phyloP scores from a whole-genome alignment of 1,140 invertebrate species.

The Penaeus indicus region DNA sequence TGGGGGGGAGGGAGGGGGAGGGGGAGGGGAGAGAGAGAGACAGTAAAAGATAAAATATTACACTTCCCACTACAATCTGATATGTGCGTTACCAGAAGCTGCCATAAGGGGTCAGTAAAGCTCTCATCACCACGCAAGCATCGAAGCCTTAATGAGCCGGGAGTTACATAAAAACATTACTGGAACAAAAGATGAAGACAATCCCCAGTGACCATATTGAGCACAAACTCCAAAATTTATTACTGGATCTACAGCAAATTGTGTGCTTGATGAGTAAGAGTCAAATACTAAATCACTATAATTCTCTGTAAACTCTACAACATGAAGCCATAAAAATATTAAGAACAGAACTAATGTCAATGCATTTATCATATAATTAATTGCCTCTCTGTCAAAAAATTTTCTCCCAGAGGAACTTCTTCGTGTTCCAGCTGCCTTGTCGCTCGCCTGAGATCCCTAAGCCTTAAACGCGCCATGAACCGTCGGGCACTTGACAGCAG shows the following conservation, averaged over 20 bases:
- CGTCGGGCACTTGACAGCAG: too few species aligned
- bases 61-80: slow-evolving; percentile 50
- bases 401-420: slow-evolving; percentile 3
- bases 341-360: slow-evolving; percentile 46
- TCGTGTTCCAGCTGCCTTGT: slow-evolving; percentile 2
- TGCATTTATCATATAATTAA: slow-evolving; percentile 37
- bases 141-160: slow-evolving; percentile 38
- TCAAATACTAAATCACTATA: slow-evolving; percentile 43
- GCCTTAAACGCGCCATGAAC: too few species aligned
- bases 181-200: slow-evolving; percentile 12
- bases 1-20: background rate
- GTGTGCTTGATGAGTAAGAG: slow-evolving; percentile 41
- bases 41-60: slow-evolving; percentile 20
- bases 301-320: slow-evolving; percentile 44
- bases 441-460: background rate
- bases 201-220: slow-evolving; percentile 34
- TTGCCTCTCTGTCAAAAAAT: slow-evolving; percentile 27
- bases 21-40: too few species aligned
- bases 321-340: slow-evolving; percentile 56
- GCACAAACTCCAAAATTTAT: slow-evolving; percentile 24
- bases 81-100: slow-evolving; percentile 55
- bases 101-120: slow-evolving; percentile 42
- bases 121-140: slow-evolving; percentile 51
- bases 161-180: slow-evolving; percentile 36
- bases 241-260: slow-evolving; percentile 42